Evolutionary conservation across 2,797 vertebrate genomes (phyloP).

Genomic region (Neopelma chrysocephalum): DNA sequence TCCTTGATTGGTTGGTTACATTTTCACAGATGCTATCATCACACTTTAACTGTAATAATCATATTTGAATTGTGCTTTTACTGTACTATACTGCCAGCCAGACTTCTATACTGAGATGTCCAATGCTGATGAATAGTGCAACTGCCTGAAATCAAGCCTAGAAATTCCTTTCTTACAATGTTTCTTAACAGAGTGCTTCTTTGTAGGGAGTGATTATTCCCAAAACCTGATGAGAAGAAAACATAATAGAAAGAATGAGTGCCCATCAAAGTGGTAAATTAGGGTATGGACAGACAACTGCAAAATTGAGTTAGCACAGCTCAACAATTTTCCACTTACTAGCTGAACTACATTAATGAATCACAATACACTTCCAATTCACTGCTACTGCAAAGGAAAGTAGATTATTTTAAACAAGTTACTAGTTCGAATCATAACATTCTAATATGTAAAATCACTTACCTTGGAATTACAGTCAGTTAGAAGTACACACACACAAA

Average conservation of each 20-base stretch:
- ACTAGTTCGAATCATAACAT: not conserved
- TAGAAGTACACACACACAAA: not conserved
- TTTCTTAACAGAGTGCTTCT: not conserved
- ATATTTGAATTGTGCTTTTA: not conserved
- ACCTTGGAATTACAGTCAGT: not conserved
- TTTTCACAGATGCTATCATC: conserved; percentile 46
- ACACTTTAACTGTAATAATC: conserved; percentile 9
- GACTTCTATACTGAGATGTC: not conserved
- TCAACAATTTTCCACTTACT: not conserved
- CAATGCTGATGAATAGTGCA: not conserved
- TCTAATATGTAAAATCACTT: not conserved
- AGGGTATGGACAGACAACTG: not conserved
- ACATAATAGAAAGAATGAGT: not conserved
- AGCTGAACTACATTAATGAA: not conserved
- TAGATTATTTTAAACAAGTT: not conserved
- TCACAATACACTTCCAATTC: not conserved
- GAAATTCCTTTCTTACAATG: not conserved
- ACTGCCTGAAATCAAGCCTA: not conserved
- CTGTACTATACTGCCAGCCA: not conserved
- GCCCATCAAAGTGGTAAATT: not conserved
- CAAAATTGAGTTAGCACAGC: not conserved
- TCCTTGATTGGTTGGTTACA: conserved; percentile 28
- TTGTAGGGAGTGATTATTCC: not conserved
- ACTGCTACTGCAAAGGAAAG: not conserved
- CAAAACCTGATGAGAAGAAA: not conserved